phyloP scores from a whole-genome alignment of 2,113 vertebrate species.

The Terrapene triunguis region DNA sequence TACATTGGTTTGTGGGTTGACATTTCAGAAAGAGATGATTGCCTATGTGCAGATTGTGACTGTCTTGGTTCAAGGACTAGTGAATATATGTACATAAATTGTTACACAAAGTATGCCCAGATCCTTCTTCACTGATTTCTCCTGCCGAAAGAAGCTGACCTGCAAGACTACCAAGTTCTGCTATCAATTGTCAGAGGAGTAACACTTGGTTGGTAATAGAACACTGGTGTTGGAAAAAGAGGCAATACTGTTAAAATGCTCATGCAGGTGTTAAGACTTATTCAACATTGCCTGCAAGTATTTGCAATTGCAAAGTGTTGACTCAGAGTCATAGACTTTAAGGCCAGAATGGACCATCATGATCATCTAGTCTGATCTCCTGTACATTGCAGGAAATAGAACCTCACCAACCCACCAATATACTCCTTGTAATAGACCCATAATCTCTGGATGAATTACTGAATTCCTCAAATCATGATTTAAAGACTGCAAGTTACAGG shows the following conservation, averaged over 20 bases:
- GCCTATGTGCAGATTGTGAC: neutral
- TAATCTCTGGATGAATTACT: neutral
- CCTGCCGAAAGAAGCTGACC: neutral
- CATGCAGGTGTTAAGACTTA: neutral
- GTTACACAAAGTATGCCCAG: neutral
- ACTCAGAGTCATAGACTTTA: neutral
- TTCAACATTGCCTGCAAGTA: neutral
- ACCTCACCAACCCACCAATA: neutral
- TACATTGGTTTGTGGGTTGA: neutral
- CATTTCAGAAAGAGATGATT: neutral
- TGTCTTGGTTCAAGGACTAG: neutral
- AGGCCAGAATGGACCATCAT: neutral
- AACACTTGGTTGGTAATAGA: neutral
- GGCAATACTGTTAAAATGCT: neutral
- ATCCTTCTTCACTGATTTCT: neutral
- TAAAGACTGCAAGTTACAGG: neutral
- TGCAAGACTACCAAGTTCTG: neutral
- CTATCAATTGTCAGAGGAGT: neutral
- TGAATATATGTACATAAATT: neutral
- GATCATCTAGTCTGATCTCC: neutral
- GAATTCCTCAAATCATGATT: neutral
- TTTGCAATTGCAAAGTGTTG: neutral
- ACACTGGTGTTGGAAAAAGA: neutral
- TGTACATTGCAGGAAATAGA: neutral
- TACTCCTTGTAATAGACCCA: neutral